Conservation (phyloP, 2,888 invertebrate species). For the Nineta flava region DNA sequence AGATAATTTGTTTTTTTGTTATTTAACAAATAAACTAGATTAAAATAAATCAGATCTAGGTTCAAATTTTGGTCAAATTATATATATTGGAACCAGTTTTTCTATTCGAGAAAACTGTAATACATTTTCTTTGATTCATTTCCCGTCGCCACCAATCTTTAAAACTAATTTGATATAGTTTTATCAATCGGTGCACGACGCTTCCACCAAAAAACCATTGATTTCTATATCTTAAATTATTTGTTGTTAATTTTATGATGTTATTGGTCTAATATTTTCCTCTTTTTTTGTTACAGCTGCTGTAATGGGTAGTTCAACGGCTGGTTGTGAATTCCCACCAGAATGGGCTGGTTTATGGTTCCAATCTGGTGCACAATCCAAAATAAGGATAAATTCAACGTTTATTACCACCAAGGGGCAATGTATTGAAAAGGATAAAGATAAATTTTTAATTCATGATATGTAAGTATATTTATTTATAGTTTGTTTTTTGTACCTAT, state of each 20-base stretch:
- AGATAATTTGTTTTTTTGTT: too few relatives aligned
- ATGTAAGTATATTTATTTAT: constrained; percentile 10
- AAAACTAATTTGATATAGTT: too few relatives aligned
- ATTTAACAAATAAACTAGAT: too few relatives aligned
- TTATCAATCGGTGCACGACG: too few relatives aligned
- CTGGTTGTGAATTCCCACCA: constrained; percentile 50
- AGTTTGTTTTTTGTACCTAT: too few relatives aligned
- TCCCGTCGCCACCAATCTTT: too few relatives aligned
- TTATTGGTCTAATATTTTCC: not conserved
- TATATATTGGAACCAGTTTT: too few relatives aligned
- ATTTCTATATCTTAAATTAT: not conserved
- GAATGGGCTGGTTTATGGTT: constrained; percentile 60
- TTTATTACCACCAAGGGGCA: constrained; percentile 51
- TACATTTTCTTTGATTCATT: too few relatives aligned
- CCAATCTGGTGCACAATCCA: constrained; percentile 46
- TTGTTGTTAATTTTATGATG: not conserved
- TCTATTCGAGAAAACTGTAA: too few relatives aligned
- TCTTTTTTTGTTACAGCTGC: constrained; percentile 3
- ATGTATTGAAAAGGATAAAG: constrained; percentile 46
- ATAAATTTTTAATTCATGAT: constrained; percentile 49
- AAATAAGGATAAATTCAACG: constrained; percentile 42
- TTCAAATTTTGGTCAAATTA: too few relatives aligned
- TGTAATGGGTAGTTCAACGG: constrained; percentile 29
- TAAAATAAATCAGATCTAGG: too few relatives aligned
- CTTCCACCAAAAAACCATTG: not conserved